Evolutionary conservation across 2,113 vertebrate species (phyloP).

Genomic region (Tretioscincus oriximinensis): DNA sequence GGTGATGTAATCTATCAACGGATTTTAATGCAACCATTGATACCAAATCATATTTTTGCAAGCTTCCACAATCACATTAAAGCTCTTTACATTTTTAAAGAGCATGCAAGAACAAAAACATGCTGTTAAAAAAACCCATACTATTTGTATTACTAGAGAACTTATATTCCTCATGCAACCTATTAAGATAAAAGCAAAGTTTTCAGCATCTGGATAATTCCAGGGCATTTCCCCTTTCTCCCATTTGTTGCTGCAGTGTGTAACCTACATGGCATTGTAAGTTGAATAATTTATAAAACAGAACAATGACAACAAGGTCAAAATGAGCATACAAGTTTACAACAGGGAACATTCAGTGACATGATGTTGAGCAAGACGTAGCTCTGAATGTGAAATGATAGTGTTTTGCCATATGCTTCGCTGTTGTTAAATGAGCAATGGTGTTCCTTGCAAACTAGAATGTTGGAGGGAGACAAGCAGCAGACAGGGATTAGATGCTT

Average conservation of each 20-base stretch:
- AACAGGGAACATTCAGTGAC: slow-evolving; percentile 57
- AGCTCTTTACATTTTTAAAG: too few relatives aligned
- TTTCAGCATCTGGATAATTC: slow-evolving; percentile 37
- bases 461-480: background rate
- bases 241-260: slow-evolving; percentile 59
- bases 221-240: background rate
- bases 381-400: slow-evolving; percentile 63
- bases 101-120: too few relatives aligned
- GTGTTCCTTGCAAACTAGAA: background rate
- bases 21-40: too few relatives aligned
- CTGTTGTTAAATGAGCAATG: slow-evolving; percentile 60
- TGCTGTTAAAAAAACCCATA: too few relatives aligned
- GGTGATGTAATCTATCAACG: too few relatives aligned
- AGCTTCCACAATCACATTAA: too few relatives aligned
- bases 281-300: slow-evolving; percentile 70
- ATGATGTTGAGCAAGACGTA: slow-evolving; percentile 51
- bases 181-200: slow-evolving; percentile 32
- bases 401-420: slow-evolving; percentile 54
- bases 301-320: slow-evolving; percentile 72
- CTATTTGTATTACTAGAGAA: too few relatives aligned
- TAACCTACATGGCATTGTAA: slow-evolving; percentile 55
- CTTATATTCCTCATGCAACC: slow-evolving; percentile 39
- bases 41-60: too few relatives aligned
- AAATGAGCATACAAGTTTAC: slow-evolving; percentile 61
- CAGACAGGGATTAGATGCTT: background rate